Evolutionary conservation across 1,140 invertebrate species (phyloP).

Genomic region (Magallana gigas): DNA sequence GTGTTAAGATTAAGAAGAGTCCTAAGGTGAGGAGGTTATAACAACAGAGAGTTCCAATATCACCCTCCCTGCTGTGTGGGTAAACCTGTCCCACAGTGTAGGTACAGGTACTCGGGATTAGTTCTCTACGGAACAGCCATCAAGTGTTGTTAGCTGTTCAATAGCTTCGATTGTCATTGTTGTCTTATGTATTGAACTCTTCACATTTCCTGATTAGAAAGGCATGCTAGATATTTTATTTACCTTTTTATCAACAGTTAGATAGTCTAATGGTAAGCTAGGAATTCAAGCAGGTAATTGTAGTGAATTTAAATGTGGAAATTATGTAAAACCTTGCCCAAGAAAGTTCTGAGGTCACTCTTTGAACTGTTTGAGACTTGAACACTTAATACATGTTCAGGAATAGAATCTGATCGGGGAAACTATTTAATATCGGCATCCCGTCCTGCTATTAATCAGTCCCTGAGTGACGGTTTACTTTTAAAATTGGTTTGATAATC

Average conservation of each 20-base stretch:
- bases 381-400: neutral
- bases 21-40: no score
- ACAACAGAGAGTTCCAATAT: no score
- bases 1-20: no score
- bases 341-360: slow-evolving; percentile 2
- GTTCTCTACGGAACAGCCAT: neutral
- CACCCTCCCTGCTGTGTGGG: no score
- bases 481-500: slow-evolving; percentile 32
- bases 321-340: slow-evolving; percentile 33
- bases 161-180: slow-evolving; percentile 21
- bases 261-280: slow-evolving; percentile 9
- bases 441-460: neutral
- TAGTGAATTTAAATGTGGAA: slow-evolving; percentile 26
- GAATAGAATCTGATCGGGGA: slow-evolving; percentile 1
- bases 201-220: slow-evolving; percentile 18
- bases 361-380: slow-evolving; percentile 15
- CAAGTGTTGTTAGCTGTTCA: slow-evolving; percentile 22
- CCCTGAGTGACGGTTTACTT: neutral
- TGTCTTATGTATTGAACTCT: slow-evolving; percentile 4
- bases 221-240: slow-evolving; percentile 34
- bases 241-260: slow-evolving; percentile 14
- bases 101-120: neutral
- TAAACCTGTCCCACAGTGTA: no score
- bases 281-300: slow-evolving; percentile 33
- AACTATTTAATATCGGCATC: slow-evolving; percentile 7